phyloP scores from a whole-genome alignment of 2,113 vertebrate species.

The Odocoileus hemionus region DNA sequence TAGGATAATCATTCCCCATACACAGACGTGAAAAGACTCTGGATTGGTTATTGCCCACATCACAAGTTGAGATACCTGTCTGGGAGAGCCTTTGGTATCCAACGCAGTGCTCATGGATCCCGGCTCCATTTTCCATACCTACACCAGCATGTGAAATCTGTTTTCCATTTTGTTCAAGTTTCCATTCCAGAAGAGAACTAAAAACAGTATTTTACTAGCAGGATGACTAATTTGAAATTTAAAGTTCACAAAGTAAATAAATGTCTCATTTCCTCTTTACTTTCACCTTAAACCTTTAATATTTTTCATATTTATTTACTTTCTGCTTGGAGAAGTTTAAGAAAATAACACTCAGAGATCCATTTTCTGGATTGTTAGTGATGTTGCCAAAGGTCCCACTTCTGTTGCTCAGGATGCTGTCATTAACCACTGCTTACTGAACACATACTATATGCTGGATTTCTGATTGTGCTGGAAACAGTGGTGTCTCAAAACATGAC shows the following conservation, averaged over 20 bases:
- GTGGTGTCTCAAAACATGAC: background rate
- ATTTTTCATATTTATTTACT: background rate
- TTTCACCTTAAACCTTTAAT: background rate
- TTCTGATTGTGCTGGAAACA: background rate
- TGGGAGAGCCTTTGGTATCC: conserved; percentile 29
- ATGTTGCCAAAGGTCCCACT: background rate
- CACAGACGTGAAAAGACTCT: conserved; percentile 63
- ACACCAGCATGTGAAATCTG: background rate
- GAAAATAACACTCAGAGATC: background rate
- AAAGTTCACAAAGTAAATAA: background rate
- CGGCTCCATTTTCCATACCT: background rate
- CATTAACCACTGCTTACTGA: background rate
- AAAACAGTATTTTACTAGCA: background rate
- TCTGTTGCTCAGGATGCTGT: background rate
- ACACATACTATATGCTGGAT: background rate
- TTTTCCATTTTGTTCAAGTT: background rate
- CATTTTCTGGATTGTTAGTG: background rate
- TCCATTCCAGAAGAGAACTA: background rate
- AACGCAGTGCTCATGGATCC: background rate
- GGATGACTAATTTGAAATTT: background rate
- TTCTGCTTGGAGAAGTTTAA: background rate
- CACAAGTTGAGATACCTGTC: conserved; percentile 53
- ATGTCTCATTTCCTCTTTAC: background rate
- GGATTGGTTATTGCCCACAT: conserved; percentile 45
- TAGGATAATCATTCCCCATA: conserved; percentile 66